These are phyloP conservation scores for Sarcophaga carnaria DNA, from an alignment of 2,888 invertebrate species.

Conservation along the genomic window DNA sequence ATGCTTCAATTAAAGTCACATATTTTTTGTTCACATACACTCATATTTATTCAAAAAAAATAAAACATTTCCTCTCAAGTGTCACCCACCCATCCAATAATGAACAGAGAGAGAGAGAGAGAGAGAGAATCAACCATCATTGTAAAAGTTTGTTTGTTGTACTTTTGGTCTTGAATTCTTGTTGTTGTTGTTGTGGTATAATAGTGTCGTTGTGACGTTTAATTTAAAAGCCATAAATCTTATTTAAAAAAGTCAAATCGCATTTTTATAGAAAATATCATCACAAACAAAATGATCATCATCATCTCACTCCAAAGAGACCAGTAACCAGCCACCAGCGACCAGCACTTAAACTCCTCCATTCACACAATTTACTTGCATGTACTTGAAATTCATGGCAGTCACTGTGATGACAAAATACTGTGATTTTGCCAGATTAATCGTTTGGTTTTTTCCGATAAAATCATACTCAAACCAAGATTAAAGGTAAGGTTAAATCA, in stretches of 20 bases:
- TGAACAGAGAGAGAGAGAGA: too few relatives aligned
- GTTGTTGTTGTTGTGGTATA: background rate
- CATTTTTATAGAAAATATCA: too few relatives aligned
- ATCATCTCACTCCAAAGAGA: background rate
- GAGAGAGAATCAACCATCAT: background rate
- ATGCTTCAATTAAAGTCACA: background rate
- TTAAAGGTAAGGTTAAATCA: too few relatives aligned
- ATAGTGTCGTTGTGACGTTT: slow-evolving; percentile 40
- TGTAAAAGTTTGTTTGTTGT: too few relatives aligned
- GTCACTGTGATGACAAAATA: too few relatives aligned
- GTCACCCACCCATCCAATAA: background rate
- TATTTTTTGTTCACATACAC: too few relatives aligned
- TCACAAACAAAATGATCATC: background rate
- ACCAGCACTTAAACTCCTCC: background rate
- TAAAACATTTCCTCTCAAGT: background rate
- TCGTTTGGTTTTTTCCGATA: too few relatives aligned
- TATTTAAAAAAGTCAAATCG: slow-evolving; percentile 47
- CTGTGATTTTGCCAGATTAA: too few relatives aligned
- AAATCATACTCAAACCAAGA: too few relatives aligned
- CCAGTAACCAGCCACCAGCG: background rate
- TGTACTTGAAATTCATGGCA: too few relatives aligned
- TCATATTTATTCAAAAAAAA: background rate
- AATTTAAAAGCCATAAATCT: slow-evolving; percentile 67
- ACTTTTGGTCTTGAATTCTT: background rate
- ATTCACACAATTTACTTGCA: background rate